Percentiles rank a stretch among this genome's conserved stretches.
These are phyloP conservation scores for Picus viridis DNA, from an alignment of 2,797 vertebrate genomes.

Conservation along the genomic window DNA sequence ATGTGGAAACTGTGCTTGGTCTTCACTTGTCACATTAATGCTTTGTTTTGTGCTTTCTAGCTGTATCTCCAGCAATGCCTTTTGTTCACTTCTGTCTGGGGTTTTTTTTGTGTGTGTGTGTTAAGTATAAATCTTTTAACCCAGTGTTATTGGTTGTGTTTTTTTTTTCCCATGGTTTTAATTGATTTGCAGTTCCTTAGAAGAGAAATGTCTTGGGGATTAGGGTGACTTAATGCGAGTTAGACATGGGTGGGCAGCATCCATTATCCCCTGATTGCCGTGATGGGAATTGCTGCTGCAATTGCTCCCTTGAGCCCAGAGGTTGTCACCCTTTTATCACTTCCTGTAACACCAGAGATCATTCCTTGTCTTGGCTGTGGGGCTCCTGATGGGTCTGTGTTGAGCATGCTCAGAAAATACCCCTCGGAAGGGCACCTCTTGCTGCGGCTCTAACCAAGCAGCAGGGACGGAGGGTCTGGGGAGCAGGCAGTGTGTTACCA, in stretches of 20 bases:
- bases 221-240: conserved; percentile 42
- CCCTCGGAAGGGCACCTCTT: not conserved
- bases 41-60: conserved; percentile 69
- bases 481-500: not conserved
- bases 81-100: conserved; percentile 66
- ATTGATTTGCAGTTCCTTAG: conserved; percentile 61
- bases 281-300: conserved; percentile 23
- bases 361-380: not conserved
- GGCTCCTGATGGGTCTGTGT: conserved; percentile 19
- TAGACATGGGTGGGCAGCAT: conserved; percentile 40
- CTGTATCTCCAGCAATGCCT: conserved; percentile 52
- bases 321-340: conserved; percentile 20
- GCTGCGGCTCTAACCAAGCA: not conserved
- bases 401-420: conserved; percentile 65
- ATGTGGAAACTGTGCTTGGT: conserved; percentile 40
- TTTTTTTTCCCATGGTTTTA: conserved; percentile 51
- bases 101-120: conserved; percentile 15
- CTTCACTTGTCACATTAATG: conserved; percentile 59
- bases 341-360: not conserved
- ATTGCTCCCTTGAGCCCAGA: not conserved
- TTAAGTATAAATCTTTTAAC: conserved; percentile 70
- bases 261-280: conserved; percentile 3
- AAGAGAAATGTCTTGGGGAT: conserved; percentile 42
- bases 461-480: not conserved
- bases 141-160: not conserved